These are phyloP conservation scores for Calephelis perditalis DNA, from an alignment of 2,888 invertebrate species.

Conservation along the genomic window DNA sequence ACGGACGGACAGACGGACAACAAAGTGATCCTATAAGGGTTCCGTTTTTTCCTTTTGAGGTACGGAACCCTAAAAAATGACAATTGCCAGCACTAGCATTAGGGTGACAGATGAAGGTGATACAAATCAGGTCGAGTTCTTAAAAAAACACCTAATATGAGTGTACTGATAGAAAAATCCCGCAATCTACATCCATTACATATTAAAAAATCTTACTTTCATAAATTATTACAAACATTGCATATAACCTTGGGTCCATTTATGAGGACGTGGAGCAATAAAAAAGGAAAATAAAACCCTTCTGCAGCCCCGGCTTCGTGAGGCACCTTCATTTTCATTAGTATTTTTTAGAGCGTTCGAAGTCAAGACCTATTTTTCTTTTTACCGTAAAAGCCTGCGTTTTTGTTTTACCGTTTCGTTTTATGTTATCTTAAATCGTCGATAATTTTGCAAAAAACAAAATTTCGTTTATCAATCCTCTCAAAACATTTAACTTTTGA, in stretches of 20 bases:
- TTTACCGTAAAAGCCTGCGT: background rate
- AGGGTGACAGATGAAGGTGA: too few species aligned
- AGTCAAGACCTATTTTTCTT: constrained; percentile 15
- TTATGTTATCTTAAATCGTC: constrained; percentile 2
- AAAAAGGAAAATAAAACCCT: constrained; percentile 18
- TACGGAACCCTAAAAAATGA: too few species aligned
- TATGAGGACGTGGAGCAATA: constrained; percentile 11
- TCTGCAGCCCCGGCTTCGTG: constrained; percentile 22
- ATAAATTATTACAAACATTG: background rate
- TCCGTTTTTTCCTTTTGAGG: too few species aligned
- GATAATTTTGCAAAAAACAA: background rate
- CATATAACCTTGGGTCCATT: background rate
- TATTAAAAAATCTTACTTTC: too few species aligned
- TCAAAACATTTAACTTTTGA: background rate
- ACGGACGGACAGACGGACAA: too few species aligned
- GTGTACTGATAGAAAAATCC: too few species aligned
- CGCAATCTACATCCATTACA: too few species aligned
- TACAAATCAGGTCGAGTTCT: too few species aligned
- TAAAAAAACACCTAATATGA: too few species aligned
- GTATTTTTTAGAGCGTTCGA: constrained; percentile 15
- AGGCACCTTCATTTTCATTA: constrained; percentile 17
- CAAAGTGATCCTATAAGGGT: too few species aligned
- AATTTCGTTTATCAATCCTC: background rate
- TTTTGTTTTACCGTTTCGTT: constrained; percentile 7
- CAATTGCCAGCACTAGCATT: too few species aligned